Evolutionary conservation across 2,888 invertebrate species (phyloP).

Genomic region (Mythimna albipuncta): DNA sequence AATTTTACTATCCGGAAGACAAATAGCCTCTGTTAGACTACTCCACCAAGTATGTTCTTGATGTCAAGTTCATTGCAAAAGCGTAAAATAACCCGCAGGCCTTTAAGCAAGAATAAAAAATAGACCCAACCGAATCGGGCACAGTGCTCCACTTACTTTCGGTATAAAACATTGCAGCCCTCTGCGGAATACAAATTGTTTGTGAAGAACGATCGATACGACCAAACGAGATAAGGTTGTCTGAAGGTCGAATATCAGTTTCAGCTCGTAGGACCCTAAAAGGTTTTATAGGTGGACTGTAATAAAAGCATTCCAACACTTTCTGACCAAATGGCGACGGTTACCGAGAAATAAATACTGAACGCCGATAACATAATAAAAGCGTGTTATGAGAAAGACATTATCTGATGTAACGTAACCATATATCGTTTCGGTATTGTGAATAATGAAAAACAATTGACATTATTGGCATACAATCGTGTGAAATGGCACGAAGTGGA

Average conservation of each 20-base stretch:
- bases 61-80: constrained; percentile 1
- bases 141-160: constrained; percentile 22
- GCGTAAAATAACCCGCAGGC: not conserved
- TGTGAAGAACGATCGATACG: constrained; percentile 55
- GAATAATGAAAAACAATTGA: constrained; percentile 34
- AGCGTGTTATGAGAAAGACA: constrained; percentile 1
- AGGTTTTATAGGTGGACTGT: constrained; percentile 22
- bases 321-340: constrained; percentile 18
- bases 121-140: constrained; percentile 15
- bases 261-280: constrained; percentile 26
- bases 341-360: constrained; percentile 13
- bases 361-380: constrained; percentile 1
- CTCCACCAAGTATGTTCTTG: not conserved
- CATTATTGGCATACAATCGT: constrained; percentile 41
- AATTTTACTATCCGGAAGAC: not conserved
- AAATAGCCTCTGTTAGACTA: not conserved
- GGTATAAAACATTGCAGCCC: constrained; percentile 42
- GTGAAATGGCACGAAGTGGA: constrained; percentile 30
- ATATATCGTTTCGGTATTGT: constrained; percentile 18
- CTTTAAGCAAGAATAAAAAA: constrained; percentile 8
- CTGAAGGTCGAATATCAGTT: constrained; percentile 58
- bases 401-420: constrained; percentile 15
- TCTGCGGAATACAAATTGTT: constrained; percentile 60
- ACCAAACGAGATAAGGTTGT: constrained; percentile 61
- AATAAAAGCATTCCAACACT: constrained; percentile 27